Evolutionary conservation across 2,797 vertebrate genomes (phyloP).

Genomic region (Cetoscarus ocellatus): DNA sequence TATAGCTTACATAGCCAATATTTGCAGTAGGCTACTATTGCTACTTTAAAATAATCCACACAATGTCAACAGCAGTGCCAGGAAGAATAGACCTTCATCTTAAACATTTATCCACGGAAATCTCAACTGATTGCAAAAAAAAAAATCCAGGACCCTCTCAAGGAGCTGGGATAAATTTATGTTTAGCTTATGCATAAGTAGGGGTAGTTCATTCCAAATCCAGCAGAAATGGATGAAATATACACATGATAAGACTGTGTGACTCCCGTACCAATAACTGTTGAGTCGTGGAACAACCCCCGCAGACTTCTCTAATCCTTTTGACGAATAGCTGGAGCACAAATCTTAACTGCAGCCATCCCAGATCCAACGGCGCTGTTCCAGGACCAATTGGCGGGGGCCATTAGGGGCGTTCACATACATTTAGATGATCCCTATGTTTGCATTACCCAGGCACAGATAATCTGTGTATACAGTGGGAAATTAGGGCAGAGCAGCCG

Average conservation of each 20-base stretch:
- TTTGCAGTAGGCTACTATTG: conserved; percentile 19
- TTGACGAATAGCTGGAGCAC: conserved; percentile 66
- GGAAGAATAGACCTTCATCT: conserved; percentile 22
- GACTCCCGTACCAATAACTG: conserved; percentile 59
- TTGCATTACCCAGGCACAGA: conserved; percentile 78
- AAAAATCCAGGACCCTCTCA: conserved; percentile 38
- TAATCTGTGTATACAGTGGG: conserved; percentile 81
- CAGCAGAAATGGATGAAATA: conserved; percentile 49
- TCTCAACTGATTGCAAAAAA: conserved; percentile 59
- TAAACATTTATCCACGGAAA: conserved; percentile 49
- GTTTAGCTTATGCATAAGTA: conserved; percentile 58
- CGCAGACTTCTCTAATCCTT: conserved; percentile 71
- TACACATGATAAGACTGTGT: conserved; percentile 57
- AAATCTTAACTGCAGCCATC: conserved; percentile 65
- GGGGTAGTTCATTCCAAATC: conserved; percentile 51
- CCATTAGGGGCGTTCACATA: conserved; percentile 77
- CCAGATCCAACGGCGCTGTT: conserved; percentile 46
- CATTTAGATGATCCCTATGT: conserved; percentile 80
- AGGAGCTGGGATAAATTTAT: conserved; percentile 52
- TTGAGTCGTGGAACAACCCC: conserved; percentile 56
- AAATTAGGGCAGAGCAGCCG: conserved; percentile 69
- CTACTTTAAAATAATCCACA: conserved; percentile 29
- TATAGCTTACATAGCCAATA: conserved; percentile 37
- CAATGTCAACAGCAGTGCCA: conserved; percentile 32
- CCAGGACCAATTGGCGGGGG: conserved; percentile 63